Evolutionary conservation across 2,113 vertebrate species (phyloP), one percentile per base, ranked within the genome.

Genomic region (Sinocyclocheilus anshuiensis): DNA sequence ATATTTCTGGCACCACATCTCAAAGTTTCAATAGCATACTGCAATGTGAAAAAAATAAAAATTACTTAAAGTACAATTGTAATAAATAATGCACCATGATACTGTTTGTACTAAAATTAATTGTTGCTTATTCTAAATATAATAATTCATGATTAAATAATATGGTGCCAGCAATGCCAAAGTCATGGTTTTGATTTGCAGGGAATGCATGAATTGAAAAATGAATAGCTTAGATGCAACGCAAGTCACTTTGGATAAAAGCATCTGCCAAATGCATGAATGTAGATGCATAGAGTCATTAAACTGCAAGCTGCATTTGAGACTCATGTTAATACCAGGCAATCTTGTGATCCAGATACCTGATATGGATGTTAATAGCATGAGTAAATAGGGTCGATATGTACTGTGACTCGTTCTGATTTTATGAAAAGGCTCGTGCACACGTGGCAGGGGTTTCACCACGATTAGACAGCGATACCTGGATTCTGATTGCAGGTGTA

Each of bases 401-500:
- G 39, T 81, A 10, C 39, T 24, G 36, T 39, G 55, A 61, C 55
- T 77, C 29, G 29, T 42, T 63, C 57, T 24, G 57, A 15, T 80
- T 42, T 80, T 80, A 33, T 80, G 57, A 24, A 45, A 79, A 42
- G 29, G 33, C 18, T 48, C 1, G 36, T 42, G 42, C 13, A 59
- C 29, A 79, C 53, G 53, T 79, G 53, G 53, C 26, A 79, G 53
- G 53, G 53, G 16, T 79, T 59, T 36, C 29, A 65, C 36, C 36
- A 1, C 15, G n/a, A 26, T 45, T 81, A 10, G 36, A 81, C 59
- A 81, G 33, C 42, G 57, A 81, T 81, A 81, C 59, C 36, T 81
- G 59, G n/a, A 65, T 65, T 65, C n/a, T 81, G 59, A 81, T 81
- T 65, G 59, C 78, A 65, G 78, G 78, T 81, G 78, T 65, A 81